A percentile compares a stretch with the other conserved stretches of the same genome.
phyloP scores from a whole-genome alignment of 2,113 vertebrate genomes.

The Fulmarus glacialis region DNA sequence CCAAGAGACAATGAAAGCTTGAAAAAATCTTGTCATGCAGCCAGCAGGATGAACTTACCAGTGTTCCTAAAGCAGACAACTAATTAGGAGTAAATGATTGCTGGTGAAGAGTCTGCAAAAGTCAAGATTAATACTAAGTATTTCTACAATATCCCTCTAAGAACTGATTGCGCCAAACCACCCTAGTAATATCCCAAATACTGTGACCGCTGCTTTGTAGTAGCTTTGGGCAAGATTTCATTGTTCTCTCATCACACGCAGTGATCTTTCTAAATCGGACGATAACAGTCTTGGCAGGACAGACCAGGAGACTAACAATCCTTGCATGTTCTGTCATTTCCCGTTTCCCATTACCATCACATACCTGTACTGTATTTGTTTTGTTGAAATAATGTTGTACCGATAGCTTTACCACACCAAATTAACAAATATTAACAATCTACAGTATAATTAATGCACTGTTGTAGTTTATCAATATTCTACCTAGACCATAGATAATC shows the following conservation, averaged over 20 bases:
- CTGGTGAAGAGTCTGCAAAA: background rate
- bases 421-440: background rate
- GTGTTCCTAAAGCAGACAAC: background rate
- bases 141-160: background rate
- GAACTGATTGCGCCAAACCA: background rate
- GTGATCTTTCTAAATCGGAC: background rate
- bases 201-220: background rate
- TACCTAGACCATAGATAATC: background rate
- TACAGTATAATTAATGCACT: background rate
- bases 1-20: background rate
- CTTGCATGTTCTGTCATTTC: background rate
- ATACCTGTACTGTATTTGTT: background rate
- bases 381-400: background rate
- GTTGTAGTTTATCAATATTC: background rate
- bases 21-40: background rate
- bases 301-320: background rate
- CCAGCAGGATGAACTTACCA: slow-evolving; percentile 2
- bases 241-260: background rate
- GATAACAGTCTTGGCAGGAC: background rate
- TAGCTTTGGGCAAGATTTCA: background rate
- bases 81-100: background rate
- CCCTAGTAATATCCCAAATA: background rate
- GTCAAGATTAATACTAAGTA: background rate
- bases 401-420: background rate
- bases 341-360: background rate